Percentiles rank a stretch among this genome's conserved stretches.
Conservation (phyloP, 2,113 vertebrate species). For the Myrmecobius fasciatus region DNA sequence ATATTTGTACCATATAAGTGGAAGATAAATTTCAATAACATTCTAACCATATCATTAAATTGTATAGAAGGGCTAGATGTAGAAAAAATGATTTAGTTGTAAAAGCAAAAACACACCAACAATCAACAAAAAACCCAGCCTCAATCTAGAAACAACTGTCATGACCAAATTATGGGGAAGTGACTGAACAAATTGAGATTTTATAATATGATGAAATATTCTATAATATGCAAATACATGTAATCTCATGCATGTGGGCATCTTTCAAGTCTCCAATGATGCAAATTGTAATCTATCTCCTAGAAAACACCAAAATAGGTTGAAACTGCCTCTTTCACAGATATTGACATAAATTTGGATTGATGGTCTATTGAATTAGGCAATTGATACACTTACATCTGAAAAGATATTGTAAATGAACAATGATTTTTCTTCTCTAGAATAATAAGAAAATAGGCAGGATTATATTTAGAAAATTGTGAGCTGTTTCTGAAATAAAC, state of each 20-base stretch:
- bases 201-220: background rate
- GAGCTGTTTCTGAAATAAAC: background rate
- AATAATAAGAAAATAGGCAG: background rate
- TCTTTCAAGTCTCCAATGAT: background rate
- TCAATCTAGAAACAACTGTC: background rate
- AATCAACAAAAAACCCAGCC: background rate
- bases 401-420: background rate
- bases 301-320: background rate
- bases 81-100: background rate
- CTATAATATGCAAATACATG: background rate
- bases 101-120: background rate
- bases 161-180: background rate
- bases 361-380: background rate
- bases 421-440: background rate
- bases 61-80: background rate
- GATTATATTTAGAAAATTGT: background rate
- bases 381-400: background rate
- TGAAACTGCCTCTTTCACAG: background rate
- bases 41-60: background rate
- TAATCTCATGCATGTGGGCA: background rate
- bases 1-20: background rate
- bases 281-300: background rate
- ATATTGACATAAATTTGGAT: background rate
- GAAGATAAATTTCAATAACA: background rate
- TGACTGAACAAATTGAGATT: background rate